phyloP scores from a whole-genome alignment of 1,140 invertebrate species.

The Drosophila navojoa region DNA sequence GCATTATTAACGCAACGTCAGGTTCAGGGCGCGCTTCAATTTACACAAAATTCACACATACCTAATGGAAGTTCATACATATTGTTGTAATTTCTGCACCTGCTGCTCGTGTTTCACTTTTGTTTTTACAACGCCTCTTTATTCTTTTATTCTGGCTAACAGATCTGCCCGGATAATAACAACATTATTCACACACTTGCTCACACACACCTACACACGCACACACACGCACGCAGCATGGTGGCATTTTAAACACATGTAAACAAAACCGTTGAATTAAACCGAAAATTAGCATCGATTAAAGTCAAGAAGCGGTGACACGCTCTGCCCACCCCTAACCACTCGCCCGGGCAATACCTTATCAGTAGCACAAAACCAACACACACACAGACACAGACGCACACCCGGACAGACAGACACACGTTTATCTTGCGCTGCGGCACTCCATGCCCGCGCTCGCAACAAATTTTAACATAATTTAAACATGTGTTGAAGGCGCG shows the following conservation, averaged over 20 bases:
- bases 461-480: conserved; percentile 81
- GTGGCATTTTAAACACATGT: conserved; percentile 73
- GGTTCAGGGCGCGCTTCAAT: conserved; percentile 57
- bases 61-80: not conserved
- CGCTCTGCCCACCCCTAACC: conserved; percentile 1
- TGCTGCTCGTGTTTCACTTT: conserved; percentile 62
- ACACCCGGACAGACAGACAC: not conserved
- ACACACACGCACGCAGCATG: conserved; percentile 28
- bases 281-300: conserved; percentile 81
- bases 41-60: conserved; percentile 59
- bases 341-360: conserved; percentile 34
- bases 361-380: conserved; percentile 62
- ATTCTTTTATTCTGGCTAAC: conserved; percentile 32
- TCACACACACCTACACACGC: conserved; percentile 1
- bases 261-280: conserved; percentile 82
- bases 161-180: conserved; percentile 70
- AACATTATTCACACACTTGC: conserved; percentile 67
- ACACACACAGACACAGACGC: conserved; percentile 31
- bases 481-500: conserved; percentile 69
- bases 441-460: conserved; percentile 42
- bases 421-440: conserved; percentile 33
- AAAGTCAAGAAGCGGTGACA: conserved; percentile 67
- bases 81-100: conserved; percentile 53
- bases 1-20: conserved; percentile 70
- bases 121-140: conserved; percentile 17